These are phyloP conservation scores for Lutjanus erythropterus DNA, from an alignment of 2,113 vertebrate genomes.

Conservation along the genomic window DNA sequence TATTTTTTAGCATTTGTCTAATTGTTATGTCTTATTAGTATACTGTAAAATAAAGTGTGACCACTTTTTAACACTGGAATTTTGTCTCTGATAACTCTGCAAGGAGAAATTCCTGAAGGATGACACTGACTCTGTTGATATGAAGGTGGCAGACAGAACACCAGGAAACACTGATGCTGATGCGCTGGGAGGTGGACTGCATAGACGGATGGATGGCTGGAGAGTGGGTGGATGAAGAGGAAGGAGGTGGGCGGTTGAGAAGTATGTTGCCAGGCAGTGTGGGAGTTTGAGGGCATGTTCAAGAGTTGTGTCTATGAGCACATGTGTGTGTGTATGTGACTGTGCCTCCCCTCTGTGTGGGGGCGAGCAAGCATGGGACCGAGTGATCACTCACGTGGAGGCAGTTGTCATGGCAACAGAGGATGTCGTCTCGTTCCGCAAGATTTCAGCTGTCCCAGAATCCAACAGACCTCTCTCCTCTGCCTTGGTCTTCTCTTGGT, in stretches of 20 bases:
- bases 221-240: slow-evolving; percentile 34
- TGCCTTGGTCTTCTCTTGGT: background rate
- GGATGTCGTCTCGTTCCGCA: slow-evolving; percentile 67
- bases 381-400: slow-evolving; percentile 67
- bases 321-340: slow-evolving; percentile 32
- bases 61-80: background rate
- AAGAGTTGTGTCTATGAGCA: slow-evolving; percentile 59
- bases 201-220: slow-evolving; percentile 7
- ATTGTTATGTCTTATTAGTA: too few species aligned
- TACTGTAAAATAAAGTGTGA: too few species aligned
- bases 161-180: slow-evolving; percentile 24
- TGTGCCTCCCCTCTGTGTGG: slow-evolving; percentile 50
- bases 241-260: slow-evolving; percentile 47
- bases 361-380: slow-evolving; percentile 66
- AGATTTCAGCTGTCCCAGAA: slow-evolving; percentile 71
- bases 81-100: background rate
- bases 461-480: slow-evolving; percentile 51
- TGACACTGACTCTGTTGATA: background rate
- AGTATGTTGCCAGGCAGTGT: slow-evolving; percentile 66
- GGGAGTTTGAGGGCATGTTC: slow-evolving; percentile 70
- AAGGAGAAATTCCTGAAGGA: background rate
- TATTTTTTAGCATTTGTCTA: too few species aligned
- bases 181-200: slow-evolving; percentile 10
- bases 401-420: slow-evolving; percentile 83
- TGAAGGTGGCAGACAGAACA: background rate